Conservation (phyloP, 2,797 vertebrate genomes). For the Spatula clypeata region DNA sequence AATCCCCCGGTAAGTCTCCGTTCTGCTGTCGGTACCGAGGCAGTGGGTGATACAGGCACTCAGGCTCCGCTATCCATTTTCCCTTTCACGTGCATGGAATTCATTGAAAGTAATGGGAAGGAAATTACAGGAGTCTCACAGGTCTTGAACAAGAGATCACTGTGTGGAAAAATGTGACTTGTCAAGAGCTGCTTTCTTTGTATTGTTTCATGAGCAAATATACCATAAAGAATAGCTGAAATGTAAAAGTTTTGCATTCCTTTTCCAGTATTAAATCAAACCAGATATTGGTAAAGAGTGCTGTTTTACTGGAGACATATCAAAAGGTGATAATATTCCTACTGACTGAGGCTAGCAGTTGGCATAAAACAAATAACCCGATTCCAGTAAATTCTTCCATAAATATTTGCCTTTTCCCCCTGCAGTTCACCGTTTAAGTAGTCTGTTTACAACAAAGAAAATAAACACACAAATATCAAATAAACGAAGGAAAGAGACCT, state of each 20-base stretch:
- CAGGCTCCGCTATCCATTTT: conserved; percentile 63
- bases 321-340: conserved; percentile 67
- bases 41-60: conserved; percentile 55
- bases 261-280: conserved; percentile 80
- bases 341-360: conserved; percentile 45
- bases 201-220: conserved; percentile 77
- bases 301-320: conserved; percentile 68
- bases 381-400: conserved; percentile 24
- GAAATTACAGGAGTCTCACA: conserved; percentile 82
- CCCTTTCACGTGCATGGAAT: conserved; percentile 80
- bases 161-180: conserved; percentile 82
- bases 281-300: conserved; percentile 77
- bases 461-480: conserved; percentile 44
- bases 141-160: conserved; percentile 81
- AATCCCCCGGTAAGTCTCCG: conserved; percentile 67
- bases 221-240: conserved; percentile 68
- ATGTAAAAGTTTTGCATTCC: conserved; percentile 71
- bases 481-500: background rate
- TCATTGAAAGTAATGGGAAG: conserved; percentile 83
- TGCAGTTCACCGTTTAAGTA: background rate
- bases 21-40: conserved; percentile 69
- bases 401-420: conserved; percentile 8
- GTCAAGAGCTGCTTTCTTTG: conserved; percentile 77
- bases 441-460: background rate
- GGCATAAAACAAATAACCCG: conserved; percentile 6